phyloP scores from a whole-genome alignment of 2,888 invertebrate genomes.

The Capitulum mitella region DNA sequence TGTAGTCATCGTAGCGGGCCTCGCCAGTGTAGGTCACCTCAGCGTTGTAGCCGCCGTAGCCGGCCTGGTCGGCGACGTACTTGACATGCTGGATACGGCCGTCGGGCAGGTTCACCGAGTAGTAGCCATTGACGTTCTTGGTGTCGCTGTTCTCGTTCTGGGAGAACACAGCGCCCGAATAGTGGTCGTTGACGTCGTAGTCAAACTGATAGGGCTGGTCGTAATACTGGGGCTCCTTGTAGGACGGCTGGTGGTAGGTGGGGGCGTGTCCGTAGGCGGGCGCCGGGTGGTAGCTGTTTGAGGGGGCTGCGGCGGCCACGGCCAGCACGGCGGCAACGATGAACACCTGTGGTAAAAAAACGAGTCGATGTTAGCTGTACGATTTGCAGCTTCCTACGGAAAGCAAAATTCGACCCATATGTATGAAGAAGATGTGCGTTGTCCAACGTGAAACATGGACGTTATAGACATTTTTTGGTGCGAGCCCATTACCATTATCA shows the following conservation, averaged over 20 bases:
- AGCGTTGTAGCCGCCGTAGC: too few relatives aligned
- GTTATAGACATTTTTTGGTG: background rate
- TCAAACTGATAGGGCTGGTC: slow-evolving; percentile 54
- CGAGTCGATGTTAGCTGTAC: background rate
- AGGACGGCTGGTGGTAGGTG: background rate
- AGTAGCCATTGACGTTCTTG: slow-evolving; percentile 10
- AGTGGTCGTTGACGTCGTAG: slow-evolving; percentile 56
- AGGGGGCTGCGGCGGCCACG: background rate
- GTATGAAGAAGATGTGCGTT: too few relatives aligned
- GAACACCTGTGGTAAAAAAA: background rate
- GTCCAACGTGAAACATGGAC: too few relatives aligned
- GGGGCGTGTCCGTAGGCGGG: too few relatives aligned
- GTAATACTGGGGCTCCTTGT: background rate
- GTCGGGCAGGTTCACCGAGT: too few relatives aligned
- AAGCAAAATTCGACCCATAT: too few relatives aligned
- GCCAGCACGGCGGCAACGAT: background rate
- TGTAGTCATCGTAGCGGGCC: too few relatives aligned
- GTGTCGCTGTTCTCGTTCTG: slow-evolving; percentile 13
- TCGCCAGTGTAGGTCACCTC: too few relatives aligned
- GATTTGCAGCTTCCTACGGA: background rate
- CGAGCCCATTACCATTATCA: background rate
- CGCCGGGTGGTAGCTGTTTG: background rate
- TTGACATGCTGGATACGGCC: too few relatives aligned
- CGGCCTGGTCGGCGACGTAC: too few relatives aligned
- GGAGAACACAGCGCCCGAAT: slow-evolving; percentile 31